Evolutionary conservation across 2,113 vertebrate species (phyloP).

Genomic region (Vireo altiloquus): DNA sequence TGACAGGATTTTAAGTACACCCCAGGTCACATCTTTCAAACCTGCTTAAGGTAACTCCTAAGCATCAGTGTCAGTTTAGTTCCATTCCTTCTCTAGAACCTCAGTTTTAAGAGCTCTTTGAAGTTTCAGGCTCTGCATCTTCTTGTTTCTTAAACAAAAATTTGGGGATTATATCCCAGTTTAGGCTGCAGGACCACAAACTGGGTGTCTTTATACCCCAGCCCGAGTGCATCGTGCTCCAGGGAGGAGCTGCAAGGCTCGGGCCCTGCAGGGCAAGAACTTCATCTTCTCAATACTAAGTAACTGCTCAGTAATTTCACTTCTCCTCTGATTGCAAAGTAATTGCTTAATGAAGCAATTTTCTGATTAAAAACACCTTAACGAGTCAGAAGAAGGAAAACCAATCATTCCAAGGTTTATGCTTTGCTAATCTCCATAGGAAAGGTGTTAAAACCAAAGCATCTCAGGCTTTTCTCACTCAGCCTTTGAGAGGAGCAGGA

Average conservation of each 20-base stretch:
- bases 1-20: not conserved
- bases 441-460: not conserved
- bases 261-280: not conserved
- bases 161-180: not conserved
- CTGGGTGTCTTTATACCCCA: not conserved
- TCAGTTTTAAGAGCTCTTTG: not conserved
- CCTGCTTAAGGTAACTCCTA: not conserved
- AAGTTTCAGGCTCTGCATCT: not conserved
- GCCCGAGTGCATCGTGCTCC: not conserved
- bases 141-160: not conserved
- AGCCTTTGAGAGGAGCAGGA: not conserved
- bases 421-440: not conserved
- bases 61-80: not conserved
- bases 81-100: not conserved
- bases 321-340: not conserved
- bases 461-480: not conserved
- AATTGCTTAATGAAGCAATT: not conserved
- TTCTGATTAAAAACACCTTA: not conserved
- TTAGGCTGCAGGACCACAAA: not conserved
- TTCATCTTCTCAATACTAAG: not conserved
- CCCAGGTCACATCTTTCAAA: conserved; percentile 3
- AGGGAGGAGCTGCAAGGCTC: not conserved
- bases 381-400: not conserved
- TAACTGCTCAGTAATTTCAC: not conserved
- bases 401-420: not conserved